Evolutionary conservation across 53 echinoderm and acorn worm species (phyloP).

Genomic region (Holothuria scabra): DNA sequence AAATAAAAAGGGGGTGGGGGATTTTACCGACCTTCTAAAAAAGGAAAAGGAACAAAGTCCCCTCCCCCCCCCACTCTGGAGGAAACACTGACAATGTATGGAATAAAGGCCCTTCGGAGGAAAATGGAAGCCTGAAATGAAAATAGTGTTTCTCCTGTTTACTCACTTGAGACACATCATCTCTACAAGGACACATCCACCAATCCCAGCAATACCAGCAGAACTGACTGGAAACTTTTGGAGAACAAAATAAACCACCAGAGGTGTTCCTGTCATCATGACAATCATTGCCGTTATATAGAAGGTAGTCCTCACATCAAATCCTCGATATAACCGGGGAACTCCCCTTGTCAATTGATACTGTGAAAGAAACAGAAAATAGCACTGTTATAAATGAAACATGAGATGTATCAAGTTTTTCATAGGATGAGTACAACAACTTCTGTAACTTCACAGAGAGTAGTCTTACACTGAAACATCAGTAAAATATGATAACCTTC

Average conservation of each 20-base stretch:
- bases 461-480: too few species aligned
- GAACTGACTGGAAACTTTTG: conserved; percentile 69
- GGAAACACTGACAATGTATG: too few species aligned
- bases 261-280: conserved; percentile 75
- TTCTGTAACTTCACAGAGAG: too few species aligned
- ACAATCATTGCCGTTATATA: conserved; percentile 60
- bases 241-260: conserved; percentile 70
- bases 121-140: background rate
- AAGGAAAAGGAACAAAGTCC: too few species aligned
- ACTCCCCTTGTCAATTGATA: conserved; percentile 79
- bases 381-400: too few species aligned
- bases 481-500: too few species aligned
- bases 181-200: conserved; percentile 87
- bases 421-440: too few species aligned
- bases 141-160: background rate
- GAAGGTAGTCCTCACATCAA: conserved; percentile 64
- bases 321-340: conserved; percentile 62
- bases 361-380: conserved; percentile 41
- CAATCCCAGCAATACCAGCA: conserved; percentile 84
- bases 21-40: too few species aligned
- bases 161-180: conserved; percentile 91
- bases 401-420: too few species aligned
- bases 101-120: too few species aligned
- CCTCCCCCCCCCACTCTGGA: too few species aligned
- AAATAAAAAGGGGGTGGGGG: too few species aligned